phyloP scores from a whole-genome alignment of 1,140 invertebrate species.

The Drosophila ercepeae region DNA sequence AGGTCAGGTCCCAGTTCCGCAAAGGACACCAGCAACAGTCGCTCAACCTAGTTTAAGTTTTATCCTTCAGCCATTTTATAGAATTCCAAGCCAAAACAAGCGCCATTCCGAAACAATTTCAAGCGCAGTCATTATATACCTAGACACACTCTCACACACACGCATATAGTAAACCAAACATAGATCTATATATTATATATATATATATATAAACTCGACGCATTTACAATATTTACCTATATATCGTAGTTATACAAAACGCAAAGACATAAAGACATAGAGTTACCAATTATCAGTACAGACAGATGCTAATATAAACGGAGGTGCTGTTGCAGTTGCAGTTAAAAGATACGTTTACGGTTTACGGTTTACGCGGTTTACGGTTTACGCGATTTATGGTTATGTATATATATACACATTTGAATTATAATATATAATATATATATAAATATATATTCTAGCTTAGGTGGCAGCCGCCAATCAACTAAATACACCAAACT shows the following conservation, averaged over 20 bases:
- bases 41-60: slow-evolving; percentile 75
- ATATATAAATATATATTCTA: slow-evolving; percentile 49
- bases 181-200: slow-evolving; percentile 46
- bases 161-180: slow-evolving; percentile 26
- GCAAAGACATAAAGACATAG: slow-evolving; percentile 27
- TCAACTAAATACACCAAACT: slow-evolving; percentile 76
- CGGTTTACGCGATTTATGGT: no score
- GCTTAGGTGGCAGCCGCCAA: slow-evolving; percentile 67
- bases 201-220: slow-evolving; percentile 41
- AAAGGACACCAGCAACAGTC: no score
- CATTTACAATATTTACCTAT: slow-evolving; percentile 40
- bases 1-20: no score
- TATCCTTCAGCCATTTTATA: slow-evolving; percentile 54
- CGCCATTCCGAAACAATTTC: neutral
- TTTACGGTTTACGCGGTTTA: no score
- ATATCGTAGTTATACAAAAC: slow-evolving; percentile 56
- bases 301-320: slow-evolving; percentile 7
- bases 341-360: slow-evolving; percentile 22
- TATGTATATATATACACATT: slow-evolving; percentile 43
- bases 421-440: no score
- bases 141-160: slow-evolving; percentile 30
- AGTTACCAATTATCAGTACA: slow-evolving; percentile 9
- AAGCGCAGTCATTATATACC: slow-evolving; percentile 7
- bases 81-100: slow-evolving; percentile 51
- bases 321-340: slow-evolving; percentile 4